Base-by-base conservation (phyloP, 2,113 vertebrate species). In the Acanthochromis polyacanthus region DNA sequence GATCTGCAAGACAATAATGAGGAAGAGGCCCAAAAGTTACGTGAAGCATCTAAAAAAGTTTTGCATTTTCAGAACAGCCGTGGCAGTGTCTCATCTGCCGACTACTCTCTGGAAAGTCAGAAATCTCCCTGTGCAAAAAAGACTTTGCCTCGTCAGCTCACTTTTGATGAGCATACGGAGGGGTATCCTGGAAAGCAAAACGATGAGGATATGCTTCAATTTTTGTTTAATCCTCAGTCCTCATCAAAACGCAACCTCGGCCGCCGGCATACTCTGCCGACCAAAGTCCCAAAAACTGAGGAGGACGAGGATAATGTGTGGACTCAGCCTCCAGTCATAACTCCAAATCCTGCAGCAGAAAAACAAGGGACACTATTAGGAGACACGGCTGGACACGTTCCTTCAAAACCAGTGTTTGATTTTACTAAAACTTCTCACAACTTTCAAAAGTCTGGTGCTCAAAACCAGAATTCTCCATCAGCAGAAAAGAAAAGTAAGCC, bases 11-110 rank as follows among this genome's bases (percentile, higher is more conserved):
- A 85, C 68, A 93, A 92, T 69, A 89, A 78, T 1, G 74, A 91
- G 62, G 90, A 92, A 32, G 93, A 95, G 40, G 94, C 88, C 5
- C 85, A 91, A 60, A 94, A 82, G 62, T 57, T 95, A 61, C 90
- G 95, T 4, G 95, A 95, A 40, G 90, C 92, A 17, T 93, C 95
- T 2, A 92, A 72, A 72, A 95, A 85, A 3, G 88, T 95, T 60
- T 68, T 95, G 15, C 76, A 5, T 5, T 94, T 86, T 70, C 95
- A 95, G 78, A 93, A 65, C 11, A 94, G 89, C 40, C 86, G 75
- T 8, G 58, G 90, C 8, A 94, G 93, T 25, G 9, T 85, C 17
- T 94, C 94, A 1, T 95, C 93, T 0, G 75, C 4, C 1, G 95
- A 95, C 0, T 50, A 72, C 17, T 52, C 73, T 22, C 43, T 89